These are phyloP conservation scores for Pagrus major DNA, from an alignment of 2,113 vertebrate genomes.

Conservation along the genomic window DNA sequence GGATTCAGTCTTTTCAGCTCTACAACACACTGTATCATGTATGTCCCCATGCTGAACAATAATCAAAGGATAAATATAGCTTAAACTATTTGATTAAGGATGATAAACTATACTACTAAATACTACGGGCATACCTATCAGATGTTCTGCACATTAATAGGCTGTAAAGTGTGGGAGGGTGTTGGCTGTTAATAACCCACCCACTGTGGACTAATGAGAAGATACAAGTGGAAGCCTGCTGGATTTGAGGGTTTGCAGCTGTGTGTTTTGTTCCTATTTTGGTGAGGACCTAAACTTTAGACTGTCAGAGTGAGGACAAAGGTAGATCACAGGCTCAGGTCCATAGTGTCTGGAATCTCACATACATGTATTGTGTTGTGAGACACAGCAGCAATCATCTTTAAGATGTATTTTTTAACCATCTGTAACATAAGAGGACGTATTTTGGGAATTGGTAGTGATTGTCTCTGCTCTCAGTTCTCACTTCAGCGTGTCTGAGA, in stretches of 20 bases:
- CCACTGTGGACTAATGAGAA: constrained; percentile 47
- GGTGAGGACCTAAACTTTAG: not conserved
- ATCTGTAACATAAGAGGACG: not conserved
- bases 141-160: constrained; percentile 33
- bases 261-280: not conserved
- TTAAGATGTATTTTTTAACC: not conserved
- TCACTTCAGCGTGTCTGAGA: too few species aligned
- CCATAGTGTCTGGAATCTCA: not conserved
- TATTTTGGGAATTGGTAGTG: not conserved
- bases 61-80: not conserved
- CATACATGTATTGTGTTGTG: too few species aligned
- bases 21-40: too few species aligned
- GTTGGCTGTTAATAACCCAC: constrained; percentile 23
- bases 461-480: not conserved
- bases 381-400: not conserved
- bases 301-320: not conserved
- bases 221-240: constrained; percentile 18
- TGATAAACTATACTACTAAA: too few species aligned
- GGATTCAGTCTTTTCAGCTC: not conserved
- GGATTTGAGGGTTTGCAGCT: constrained; percentile 2
- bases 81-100: not conserved
- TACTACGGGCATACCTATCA: constrained; percentile 15
- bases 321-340: not conserved
- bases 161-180: constrained; percentile 17
- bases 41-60: not conserved